phyloP scores from a whole-genome alignment of 1,140 invertebrate species.

The Pinna nobilis region DNA sequence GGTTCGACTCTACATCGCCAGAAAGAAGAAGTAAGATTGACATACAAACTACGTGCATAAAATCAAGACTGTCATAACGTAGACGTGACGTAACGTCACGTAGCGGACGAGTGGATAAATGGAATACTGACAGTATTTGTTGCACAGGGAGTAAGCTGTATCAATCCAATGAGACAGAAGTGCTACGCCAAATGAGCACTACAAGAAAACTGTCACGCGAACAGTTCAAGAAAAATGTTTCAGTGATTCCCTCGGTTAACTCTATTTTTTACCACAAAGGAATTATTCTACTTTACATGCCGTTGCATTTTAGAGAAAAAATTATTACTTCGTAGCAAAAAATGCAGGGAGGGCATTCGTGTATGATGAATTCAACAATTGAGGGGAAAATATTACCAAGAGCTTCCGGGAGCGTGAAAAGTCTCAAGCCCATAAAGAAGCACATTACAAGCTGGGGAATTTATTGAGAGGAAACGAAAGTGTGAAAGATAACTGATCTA shows the following conservation, averaged over 20 bases:
- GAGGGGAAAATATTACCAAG: background rate
- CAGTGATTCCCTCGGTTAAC: background rate
- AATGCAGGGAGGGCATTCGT: background rate
- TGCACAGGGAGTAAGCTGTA: background rate
- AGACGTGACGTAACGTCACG: too few species aligned
- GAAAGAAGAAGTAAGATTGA: too few species aligned
- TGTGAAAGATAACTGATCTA: background rate
- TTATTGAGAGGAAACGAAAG: background rate
- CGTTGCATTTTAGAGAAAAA: background rate
- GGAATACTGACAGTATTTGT: background rate
- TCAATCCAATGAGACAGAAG: background rate
- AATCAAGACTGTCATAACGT: too few species aligned
- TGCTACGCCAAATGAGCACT: background rate
- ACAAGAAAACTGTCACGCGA: background rate
- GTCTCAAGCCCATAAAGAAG: background rate
- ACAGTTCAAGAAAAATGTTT: background rate
- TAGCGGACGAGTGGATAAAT: too few species aligned
- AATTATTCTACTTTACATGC: background rate
- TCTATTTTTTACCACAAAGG: background rate
- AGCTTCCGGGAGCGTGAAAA: background rate
- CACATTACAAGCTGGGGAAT: background rate
- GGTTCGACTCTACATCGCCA: too few species aligned
- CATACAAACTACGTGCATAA: too few species aligned
- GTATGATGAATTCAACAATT: constrained; percentile 1
- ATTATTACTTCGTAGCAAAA: too few species aligned